Percentiles rank a stretch among this genome's conserved stretches.
phyloP scores from a whole-genome alignment of 2,797 vertebrate species.

The Pempheris klunzingeri region DNA sequence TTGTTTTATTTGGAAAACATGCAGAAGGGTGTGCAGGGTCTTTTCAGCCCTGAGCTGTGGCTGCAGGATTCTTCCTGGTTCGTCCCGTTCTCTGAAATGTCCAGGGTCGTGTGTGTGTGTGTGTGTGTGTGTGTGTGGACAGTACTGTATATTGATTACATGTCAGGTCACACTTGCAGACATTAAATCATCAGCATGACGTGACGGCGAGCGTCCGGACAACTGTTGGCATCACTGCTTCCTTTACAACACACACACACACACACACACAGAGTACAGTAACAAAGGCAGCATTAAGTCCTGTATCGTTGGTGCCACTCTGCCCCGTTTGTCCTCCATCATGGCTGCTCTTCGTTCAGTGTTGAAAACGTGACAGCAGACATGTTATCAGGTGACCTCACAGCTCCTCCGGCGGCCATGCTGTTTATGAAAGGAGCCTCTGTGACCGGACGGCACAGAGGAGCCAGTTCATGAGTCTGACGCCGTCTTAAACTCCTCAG shows the following conservation, averaged over 20 bases:
- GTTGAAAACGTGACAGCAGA: slow-evolving; percentile 39
- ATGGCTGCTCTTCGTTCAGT: slow-evolving; percentile 11
- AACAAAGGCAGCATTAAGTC: slow-evolving; percentile 75
- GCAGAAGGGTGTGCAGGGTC: no score
- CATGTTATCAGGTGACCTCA: slow-evolving; percentile 33
- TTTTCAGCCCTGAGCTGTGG: no score
- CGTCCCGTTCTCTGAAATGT: no score
- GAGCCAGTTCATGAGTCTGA: background rate
- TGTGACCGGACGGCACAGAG: slow-evolving; percentile 23
- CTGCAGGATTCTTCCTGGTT: no score
- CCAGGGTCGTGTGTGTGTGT: background rate
- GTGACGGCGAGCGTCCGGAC: no score
- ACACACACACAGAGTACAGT: slow-evolving; percentile 33
- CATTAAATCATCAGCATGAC: no score
- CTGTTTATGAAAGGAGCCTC: slow-evolving; percentile 33
- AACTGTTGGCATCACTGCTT: no score
- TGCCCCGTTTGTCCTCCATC: slow-evolving; percentile 27
- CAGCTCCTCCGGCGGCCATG: slow-evolving; percentile 4
- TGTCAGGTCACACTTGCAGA: no score
- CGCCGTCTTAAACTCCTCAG: no score
- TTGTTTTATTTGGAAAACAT: no score
- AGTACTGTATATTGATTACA: no score
- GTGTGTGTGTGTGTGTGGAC: background rate
- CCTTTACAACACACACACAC: slow-evolving; percentile 32
- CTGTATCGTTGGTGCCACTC: slow-evolving; percentile 54